Conservation (phyloP, 2,888 invertebrate genomes). For the Falcaria lacertinaria region DNA sequence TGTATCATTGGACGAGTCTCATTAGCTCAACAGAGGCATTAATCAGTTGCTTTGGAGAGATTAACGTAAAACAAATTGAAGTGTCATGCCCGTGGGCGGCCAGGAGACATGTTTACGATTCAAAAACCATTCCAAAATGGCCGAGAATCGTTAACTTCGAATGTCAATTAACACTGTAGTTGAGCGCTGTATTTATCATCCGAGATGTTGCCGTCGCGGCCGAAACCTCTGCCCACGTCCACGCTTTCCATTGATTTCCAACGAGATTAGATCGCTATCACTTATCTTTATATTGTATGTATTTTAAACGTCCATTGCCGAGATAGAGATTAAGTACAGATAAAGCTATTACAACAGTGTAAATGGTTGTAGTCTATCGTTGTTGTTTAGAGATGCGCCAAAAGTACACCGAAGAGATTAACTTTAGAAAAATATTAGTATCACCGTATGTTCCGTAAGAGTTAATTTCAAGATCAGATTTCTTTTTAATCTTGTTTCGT, state of each 20-base stretch:
- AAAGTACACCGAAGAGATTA: too few relatives aligned
- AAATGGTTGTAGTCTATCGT: background rate
- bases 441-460: too few relatives aligned
- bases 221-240: constrained; percentile 35
- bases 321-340: background rate
- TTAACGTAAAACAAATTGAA: constrained; percentile 71
- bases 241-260: constrained; percentile 24
- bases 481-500: too few relatives aligned
- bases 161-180: constrained; percentile 55
- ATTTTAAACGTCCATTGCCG: background rate
- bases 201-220: constrained; percentile 6
- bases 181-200: constrained; percentile 38
- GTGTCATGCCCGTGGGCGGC: constrained; percentile 50
- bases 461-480: too few relatives aligned
- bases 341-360: background rate
- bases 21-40: constrained; percentile 65
- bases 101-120: constrained; percentile 52
- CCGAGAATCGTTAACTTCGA: constrained; percentile 33
- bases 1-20: constrained; percentile 55
- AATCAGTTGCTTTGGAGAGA: constrained; percentile 62
- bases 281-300: background rate
- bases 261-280: constrained; percentile 20
- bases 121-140: constrained; percentile 32
- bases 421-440: too few relatives aligned
- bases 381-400: background rate